Conservation (phyloP, 92 coral and sea anemone genomes). For the Chrysogorgia sp. region DNA sequence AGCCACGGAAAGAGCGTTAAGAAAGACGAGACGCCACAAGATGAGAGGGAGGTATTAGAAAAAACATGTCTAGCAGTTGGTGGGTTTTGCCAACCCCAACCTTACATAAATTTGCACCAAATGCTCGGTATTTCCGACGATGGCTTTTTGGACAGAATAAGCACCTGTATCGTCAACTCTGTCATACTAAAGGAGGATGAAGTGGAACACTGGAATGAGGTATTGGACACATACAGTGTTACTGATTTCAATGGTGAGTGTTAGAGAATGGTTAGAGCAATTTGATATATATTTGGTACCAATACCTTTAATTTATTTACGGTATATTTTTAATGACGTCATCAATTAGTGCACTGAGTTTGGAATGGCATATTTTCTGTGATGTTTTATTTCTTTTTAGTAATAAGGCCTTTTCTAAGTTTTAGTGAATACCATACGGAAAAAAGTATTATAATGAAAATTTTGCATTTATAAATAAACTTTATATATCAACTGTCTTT, state of each 20-base stretch:
- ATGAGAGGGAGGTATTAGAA: conserved; percentile 23
- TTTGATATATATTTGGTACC: too few species aligned
- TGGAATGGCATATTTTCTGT: too few species aligned
- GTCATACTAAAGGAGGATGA: conserved; percentile 7
- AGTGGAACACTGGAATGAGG: conserved; percentile 3
- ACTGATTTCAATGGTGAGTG: neutral
- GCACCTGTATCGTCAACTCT: conserved; percentile 23
- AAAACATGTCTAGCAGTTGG: conserved; percentile 11
- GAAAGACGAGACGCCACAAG: neutral
- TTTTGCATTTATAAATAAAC: too few species aligned
- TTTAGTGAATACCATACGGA: too few species aligned
- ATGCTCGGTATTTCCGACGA: conserved; percentile 23
- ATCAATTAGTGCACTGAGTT: too few species aligned
- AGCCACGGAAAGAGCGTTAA: neutral
- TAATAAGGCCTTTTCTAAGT: too few species aligned
- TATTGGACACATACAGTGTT: neutral
- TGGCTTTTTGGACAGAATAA: conserved; percentile 29
- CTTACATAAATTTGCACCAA: conserved; percentile 23
- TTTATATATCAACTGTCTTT: too few species aligned
- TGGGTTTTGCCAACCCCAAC: conserved; percentile 10
- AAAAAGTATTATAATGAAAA: too few species aligned
- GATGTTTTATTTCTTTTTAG: too few species aligned
- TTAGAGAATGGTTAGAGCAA: too few species aligned
- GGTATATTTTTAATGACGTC: too few species aligned
- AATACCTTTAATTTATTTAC: too few species aligned